These are phyloP conservation scores for Gambusia affinis DNA, from an alignment of 2,113 vertebrate genomes.

Conservation along the genomic window DNA sequence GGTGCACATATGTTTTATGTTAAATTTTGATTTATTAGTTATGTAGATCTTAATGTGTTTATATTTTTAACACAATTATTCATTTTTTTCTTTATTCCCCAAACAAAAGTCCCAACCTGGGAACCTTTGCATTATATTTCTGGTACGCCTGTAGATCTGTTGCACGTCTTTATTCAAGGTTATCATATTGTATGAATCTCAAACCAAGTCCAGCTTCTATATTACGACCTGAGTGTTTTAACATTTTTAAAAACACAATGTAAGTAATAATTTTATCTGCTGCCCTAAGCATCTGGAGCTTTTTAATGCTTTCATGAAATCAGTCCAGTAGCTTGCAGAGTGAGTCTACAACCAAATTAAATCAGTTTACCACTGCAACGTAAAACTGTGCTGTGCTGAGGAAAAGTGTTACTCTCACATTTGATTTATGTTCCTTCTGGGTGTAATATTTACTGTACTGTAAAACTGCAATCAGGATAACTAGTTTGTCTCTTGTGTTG, in stretches of 20 bases:
- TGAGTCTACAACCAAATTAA: slow-evolving; percentile 11
- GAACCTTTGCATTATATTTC: no score
- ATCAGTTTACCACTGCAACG: slow-evolving; percentile 25
- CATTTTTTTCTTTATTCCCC: no score
- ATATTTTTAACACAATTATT: no score
- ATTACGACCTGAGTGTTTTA: background rate
- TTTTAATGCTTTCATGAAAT: slow-evolving; percentile 14
- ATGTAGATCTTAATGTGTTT: no score
- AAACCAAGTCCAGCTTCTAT: background rate
- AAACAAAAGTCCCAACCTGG: no score
- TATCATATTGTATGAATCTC: background rate
- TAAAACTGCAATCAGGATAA: slow-evolving; percentile 10
- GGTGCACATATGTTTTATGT: slow-evolving; percentile 19
- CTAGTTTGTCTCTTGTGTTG: slow-evolving; percentile 5
- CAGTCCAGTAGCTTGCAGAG: slow-evolving; percentile 5
- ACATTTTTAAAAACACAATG: background rate
- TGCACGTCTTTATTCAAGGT: background rate
- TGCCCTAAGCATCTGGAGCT: background rate
- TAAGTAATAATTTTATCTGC: slow-evolving; percentile 6
- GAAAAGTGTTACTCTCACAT: slow-evolving; percentile 12
- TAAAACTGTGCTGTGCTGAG: slow-evolving; percentile 26
- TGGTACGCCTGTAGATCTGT: background rate
- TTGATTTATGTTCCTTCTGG: slow-evolving; percentile 12
- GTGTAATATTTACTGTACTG: slow-evolving; percentile 10
- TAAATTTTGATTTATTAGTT: no score